A percentile compares a stretch with the other conserved stretches of the same genome.
phyloP scores from a whole-genome alignment of 23 tunicate species.

The Diplosoma virens region DNA sequence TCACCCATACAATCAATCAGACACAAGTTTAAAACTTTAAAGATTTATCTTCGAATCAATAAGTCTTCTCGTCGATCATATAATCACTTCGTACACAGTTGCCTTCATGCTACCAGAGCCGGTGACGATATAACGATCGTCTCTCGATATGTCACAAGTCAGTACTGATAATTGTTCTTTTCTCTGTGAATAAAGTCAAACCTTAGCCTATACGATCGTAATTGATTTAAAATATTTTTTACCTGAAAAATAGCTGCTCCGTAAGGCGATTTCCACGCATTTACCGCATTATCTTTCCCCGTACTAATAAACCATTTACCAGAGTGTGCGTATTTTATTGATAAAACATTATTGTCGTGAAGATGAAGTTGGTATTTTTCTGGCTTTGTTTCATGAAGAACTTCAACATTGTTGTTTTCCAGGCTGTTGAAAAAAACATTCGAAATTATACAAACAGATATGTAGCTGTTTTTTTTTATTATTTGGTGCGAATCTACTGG shows the following conservation, averaged over 20 bases:
- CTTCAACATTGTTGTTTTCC: conserved; percentile 88
- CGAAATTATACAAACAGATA: too few relatives aligned
- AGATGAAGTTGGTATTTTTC: conserved; percentile 88
- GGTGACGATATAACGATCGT: conserved; percentile 80
- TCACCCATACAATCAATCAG: too few relatives aligned
- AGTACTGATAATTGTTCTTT: conserved; percentile 80
- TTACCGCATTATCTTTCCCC: conserved; percentile 88
- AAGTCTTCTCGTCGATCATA: too few relatives aligned
- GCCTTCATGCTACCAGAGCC: conserved; percentile 88
- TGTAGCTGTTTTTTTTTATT: too few relatives aligned
- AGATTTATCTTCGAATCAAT: too few relatives aligned
- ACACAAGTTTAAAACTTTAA: too few relatives aligned
- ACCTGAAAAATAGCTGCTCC: conserved; percentile 92
- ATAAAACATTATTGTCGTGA: conserved; percentile 88
- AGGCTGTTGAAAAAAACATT: conserved; percentile 57
- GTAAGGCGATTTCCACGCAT: conserved; percentile 90
- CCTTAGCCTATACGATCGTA: neutral
- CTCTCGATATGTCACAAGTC: conserved; percentile 75
- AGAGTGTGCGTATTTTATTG: conserved; percentile 83
- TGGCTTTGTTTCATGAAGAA: conserved; percentile 74
- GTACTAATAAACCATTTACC: conserved; percentile 95
- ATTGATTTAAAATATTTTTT: neutral
- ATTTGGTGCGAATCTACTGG: neutral
- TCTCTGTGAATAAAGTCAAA: conserved; percentile 45
- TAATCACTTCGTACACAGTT: conserved; percentile 78